Conservation (phyloP, 53 echinoderm and acorn worm genomes). For the Antedon mediterranea region DNA sequence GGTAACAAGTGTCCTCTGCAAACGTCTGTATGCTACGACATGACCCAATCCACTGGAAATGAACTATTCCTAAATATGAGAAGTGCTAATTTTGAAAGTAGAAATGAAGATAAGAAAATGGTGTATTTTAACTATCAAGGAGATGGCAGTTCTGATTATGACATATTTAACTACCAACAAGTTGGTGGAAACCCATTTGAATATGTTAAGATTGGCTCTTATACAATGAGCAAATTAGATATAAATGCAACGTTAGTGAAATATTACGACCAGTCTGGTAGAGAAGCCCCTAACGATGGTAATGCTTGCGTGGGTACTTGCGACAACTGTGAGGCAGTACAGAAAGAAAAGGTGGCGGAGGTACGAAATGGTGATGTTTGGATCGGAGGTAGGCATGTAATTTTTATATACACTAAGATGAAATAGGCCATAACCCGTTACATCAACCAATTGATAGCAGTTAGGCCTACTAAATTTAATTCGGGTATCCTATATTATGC, state of each 20-base stretch:
- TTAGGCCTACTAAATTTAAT: too few relatives aligned
- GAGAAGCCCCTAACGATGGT: neutral
- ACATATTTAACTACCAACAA: constrained; percentile 48
- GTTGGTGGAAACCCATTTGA: constrained; percentile 5
- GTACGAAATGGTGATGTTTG: constrained; percentile 27
- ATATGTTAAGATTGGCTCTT: constrained; percentile 13
- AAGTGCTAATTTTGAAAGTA: constrained; percentile 22
- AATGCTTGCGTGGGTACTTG: constrained; percentile 22
- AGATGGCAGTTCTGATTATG: constrained; percentile 28
- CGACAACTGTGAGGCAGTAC: constrained; percentile 22
- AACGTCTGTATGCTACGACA: constrained; percentile 34
- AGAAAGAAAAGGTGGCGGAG: constrained; percentile 14
- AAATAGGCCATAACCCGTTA: too few relatives aligned
- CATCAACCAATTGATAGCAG: too few relatives aligned
- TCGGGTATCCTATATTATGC: neutral
- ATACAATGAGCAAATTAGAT: neutral
- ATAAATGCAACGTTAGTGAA: neutral
- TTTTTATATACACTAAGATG: neutral
- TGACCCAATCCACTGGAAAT: constrained; percentile 25
- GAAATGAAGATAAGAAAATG: constrained; percentile 11
- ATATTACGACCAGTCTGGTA: neutral
- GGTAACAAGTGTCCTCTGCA: constrained; percentile 10
- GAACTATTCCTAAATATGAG: constrained; percentile 28
- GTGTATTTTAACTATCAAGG: constrained; percentile 30
- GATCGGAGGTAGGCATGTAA: constrained; percentile 31